Percentiles rank a stretch among this genome's conserved stretches.
Evolutionary conservation across 2,888 invertebrate species (phyloP).

Genomic region (Sicus ferrugineus): DNA sequence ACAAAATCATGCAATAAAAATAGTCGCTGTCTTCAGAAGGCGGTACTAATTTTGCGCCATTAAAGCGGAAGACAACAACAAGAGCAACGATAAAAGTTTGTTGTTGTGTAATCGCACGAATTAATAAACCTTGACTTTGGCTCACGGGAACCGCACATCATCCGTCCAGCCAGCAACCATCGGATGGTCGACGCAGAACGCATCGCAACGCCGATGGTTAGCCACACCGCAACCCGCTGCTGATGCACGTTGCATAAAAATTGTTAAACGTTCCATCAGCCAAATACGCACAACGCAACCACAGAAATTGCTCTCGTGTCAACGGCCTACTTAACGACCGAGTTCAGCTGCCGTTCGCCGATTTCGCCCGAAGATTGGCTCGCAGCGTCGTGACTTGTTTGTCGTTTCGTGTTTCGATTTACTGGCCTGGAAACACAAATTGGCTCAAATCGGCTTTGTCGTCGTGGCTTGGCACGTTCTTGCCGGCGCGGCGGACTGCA

Average conservation of each 20-base stretch:
- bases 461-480: not conserved
- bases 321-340: slow-evolving; percentile 54
- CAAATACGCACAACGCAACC: not conserved
- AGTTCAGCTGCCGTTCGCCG: slow-evolving; percentile 6
- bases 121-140: slow-evolving; percentile 54
- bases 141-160: slow-evolving; percentile 34
- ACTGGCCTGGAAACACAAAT: slow-evolving; percentile 48
- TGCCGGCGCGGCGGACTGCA: not conserved
- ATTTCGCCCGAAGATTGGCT: slow-evolving; percentile 3
- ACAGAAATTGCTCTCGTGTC: slow-evolving; percentile 43
- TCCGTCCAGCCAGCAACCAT: no score
- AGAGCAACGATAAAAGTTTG: not conserved
- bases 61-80: not conserved
- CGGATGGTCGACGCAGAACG: not conserved
- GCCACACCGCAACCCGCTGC: not conserved
- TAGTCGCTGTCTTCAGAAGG: not conserved
- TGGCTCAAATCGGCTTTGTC: slow-evolving; percentile 48
- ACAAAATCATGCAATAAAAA: slow-evolving; percentile 7
- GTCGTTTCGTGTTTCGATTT: slow-evolving; percentile 49
- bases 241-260: not conserved
- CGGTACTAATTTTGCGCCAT: not conserved
- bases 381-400: not conserved
- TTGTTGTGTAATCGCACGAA: no score
- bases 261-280: slow-evolving; percentile 30
- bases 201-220: not conserved